Evolutionary conservation across 2,797 vertebrate species (phyloP), one percentile per base, ranked within the genome.

Genomic region (Neosilurus hyrtlii): DNA sequence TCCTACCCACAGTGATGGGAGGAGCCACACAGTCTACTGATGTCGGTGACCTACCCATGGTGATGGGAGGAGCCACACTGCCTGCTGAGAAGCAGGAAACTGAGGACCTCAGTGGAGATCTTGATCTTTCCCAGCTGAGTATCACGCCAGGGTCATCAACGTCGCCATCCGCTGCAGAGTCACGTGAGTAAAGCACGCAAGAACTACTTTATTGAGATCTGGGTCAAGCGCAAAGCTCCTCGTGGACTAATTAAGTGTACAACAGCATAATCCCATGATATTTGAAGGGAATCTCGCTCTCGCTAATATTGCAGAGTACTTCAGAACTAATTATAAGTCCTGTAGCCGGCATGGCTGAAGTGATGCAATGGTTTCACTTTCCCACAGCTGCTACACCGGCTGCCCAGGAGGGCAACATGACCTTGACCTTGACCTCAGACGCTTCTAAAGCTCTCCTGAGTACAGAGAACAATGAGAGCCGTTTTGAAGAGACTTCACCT

Each of bases 41-140:
- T 6, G 6, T 43, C 37, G 6, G 6, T 43, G 37, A 43, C 37
- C 37, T 43, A 3, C 37, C 37, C 37, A 20, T 59, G 1, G 59
- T 22, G 15, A 26, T 54, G 24, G 51, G 22, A 49, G 61, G 30
- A 26, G 52, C 72, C 88, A 86, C 18, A 83, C 89, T 66, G 84
- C 82, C 57, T 75, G 95, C 94, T 85, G 90, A 90, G 82, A 93
- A 92, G 88, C 96, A 96, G 94, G 96, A 98, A 85, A 94, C 96
- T 77, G 97, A 98, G 75, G 96, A 96, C 90, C 92, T 91, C 86
- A 96, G 96, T 91, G 96, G 96, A 84, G 96, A 98, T 92, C 96
- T 99, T 81, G 98, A 99, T 91, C 96, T 99, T 88, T 98, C 97
- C 82, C 94, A 97, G 91, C 94, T 99, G 96, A 99, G 96, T 91